phyloP scores from a whole-genome alignment of 2,888 invertebrate species.

The Sussaba pulchella region DNA sequence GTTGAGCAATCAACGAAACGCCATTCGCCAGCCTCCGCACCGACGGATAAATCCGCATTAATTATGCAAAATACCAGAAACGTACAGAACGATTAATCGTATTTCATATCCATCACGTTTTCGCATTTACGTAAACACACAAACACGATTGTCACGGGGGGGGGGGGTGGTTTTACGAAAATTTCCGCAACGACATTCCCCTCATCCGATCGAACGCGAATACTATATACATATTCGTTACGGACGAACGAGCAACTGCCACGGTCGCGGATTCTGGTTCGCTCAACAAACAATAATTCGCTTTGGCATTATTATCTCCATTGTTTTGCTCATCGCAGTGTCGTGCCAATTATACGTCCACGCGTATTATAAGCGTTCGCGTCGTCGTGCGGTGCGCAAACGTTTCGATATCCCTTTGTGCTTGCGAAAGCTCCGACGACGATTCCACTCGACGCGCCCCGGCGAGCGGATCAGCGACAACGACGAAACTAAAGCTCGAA shows the following conservation, averaged over 20 bases:
- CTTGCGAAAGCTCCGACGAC: slow-evolving; percentile 25
- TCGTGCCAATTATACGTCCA: slow-evolving; percentile 58
- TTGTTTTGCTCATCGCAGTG: slow-evolving; percentile 47
- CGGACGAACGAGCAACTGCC: neutral
- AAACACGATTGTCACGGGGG: neutral
- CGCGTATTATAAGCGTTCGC: slow-evolving; percentile 59
- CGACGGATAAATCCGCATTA: slow-evolving; percentile 10
- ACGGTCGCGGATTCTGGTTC: neutral
- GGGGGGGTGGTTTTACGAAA: no score
- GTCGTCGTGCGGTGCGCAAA: slow-evolving; percentile 46
- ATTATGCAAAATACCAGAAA: neutral
- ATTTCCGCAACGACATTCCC: no score
- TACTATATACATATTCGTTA: no score
- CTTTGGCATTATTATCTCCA: slow-evolving; percentile 51
- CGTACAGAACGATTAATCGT: slow-evolving; percentile 29
- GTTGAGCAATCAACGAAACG: neutral
- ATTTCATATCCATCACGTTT: slow-evolving; percentile 30
- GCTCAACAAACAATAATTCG: slow-evolving; percentile 42
- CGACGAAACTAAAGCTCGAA: neutral
- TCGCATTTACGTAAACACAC: slow-evolving; percentile 13
- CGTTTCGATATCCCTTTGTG: slow-evolving; percentile 51
- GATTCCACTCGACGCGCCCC: slow-evolving; percentile 1
- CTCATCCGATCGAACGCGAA: no score
- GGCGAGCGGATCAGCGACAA: neutral
- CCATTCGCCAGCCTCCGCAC: neutral